Percentiles rank a stretch among this genome's conserved stretches.
Conservation (phyloP, 2,888 invertebrate species). For the Eristalis tenax region DNA sequence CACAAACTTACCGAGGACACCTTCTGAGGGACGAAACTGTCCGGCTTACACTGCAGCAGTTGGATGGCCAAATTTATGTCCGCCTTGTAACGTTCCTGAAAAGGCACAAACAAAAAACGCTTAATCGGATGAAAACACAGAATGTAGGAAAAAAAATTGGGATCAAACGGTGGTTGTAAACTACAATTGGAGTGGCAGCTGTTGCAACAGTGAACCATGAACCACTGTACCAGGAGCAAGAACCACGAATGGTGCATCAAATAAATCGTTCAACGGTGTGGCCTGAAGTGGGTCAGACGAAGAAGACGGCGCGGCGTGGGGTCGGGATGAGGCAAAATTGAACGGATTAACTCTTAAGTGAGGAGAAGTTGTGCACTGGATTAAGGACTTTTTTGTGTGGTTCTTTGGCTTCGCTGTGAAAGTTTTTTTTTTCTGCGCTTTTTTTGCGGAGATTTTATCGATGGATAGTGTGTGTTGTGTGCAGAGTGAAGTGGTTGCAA, state of each 20-base stretch:
- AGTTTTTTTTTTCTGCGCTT: too few relatives aligned
- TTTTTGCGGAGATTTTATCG: constrained; percentile 6
- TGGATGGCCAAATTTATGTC: constrained; percentile 97
- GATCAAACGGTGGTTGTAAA: constrained; percentile 46
- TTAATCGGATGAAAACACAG: neutral
- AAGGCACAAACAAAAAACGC: constrained; percentile 75
- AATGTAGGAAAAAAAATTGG: neutral
- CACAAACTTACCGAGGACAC: constrained; percentile 89
- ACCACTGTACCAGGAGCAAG: neutral
- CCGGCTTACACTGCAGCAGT: constrained; percentile 96
- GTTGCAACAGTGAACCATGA: constrained; percentile 6
- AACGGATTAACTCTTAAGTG: constrained; percentile 20
- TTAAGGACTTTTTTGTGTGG: neutral
- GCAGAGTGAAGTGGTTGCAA: neutral
- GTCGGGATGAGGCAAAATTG: constrained; percentile 12
- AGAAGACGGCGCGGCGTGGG: neutral
- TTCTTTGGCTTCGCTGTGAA: constrained; percentile 3
- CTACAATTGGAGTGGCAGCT: constrained; percentile 17
- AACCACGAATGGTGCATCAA: constrained; percentile 27
- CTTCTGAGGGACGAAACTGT: constrained; percentile 95
- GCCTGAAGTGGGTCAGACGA: constrained; percentile 35
- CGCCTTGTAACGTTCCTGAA: constrained; percentile 95
- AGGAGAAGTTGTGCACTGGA: neutral
- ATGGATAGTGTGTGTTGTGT: neutral
- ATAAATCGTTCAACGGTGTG: constrained; percentile 15